phyloP scores from a whole-genome alignment of 2,797 vertebrate species.

The Anomalospiza imberbis region DNA sequence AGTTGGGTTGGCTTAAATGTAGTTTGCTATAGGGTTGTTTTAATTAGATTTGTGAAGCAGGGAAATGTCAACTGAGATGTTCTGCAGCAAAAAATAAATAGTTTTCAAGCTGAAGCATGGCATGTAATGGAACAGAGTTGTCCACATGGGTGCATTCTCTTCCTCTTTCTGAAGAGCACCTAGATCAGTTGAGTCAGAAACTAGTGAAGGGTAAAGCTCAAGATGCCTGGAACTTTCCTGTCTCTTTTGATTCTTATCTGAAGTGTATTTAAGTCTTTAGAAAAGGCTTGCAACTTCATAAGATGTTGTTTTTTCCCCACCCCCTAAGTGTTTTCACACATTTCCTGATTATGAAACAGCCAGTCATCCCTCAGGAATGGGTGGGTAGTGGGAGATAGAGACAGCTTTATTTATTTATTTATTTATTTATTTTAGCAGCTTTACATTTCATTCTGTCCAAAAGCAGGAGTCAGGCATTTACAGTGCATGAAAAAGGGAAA shows the following conservation, averaged over 20 bases:
- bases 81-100: neutral
- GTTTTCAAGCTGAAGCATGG: slow-evolving; percentile 43
- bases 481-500: neutral
- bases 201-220: slow-evolving; percentile 30
- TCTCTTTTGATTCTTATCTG: slow-evolving; percentile 27
- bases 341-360: slow-evolving; percentile 1
- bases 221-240: neutral
- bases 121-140: neutral
- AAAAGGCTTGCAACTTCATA: neutral
- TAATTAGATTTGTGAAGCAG: neutral
- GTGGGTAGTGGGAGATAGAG: neutral
- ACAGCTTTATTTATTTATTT: neutral
- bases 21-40: slow-evolving; percentile 29
- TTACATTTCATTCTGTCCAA: neutral
- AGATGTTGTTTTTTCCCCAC: neutral
- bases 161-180: slow-evolving; percentile 4
- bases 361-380: neutral
- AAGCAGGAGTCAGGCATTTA: neutral
- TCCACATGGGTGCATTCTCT: slow-evolving; percentile 45
- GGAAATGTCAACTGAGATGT: neutral
- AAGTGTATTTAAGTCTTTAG: neutral
- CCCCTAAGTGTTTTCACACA: neutral
- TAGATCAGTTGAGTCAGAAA: slow-evolving; percentile 25
- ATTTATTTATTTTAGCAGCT: neutral
- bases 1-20: neutral